Conservation (phyloP, 2,113 vertebrate genomes). For the Limanda limanda region DNA sequence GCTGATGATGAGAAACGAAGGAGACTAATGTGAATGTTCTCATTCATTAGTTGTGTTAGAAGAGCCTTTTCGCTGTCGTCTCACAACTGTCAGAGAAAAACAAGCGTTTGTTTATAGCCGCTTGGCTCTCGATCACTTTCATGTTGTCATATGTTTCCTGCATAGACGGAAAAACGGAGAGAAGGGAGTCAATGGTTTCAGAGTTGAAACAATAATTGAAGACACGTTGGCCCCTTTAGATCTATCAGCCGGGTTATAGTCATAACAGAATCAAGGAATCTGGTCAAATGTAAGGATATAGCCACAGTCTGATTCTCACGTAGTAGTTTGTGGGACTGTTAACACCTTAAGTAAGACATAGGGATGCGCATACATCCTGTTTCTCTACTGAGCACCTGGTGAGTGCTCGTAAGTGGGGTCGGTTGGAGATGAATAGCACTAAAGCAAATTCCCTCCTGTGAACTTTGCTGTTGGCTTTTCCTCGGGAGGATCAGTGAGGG, state of each 20-base stretch:
- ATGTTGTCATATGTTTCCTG: background rate
- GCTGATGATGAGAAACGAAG: background rate
- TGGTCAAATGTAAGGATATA: background rate
- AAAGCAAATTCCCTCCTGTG: slow-evolving; percentile 41
- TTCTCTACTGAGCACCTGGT: slow-evolving; percentile 1
- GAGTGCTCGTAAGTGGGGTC: slow-evolving; percentile 39
- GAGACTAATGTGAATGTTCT: background rate
- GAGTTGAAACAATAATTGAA: background rate
- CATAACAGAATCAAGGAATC: background rate
- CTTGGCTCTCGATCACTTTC: background rate
- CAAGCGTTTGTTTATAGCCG: background rate
- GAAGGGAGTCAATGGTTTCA: background rate
- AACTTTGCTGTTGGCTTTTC: slow-evolving; percentile 37
- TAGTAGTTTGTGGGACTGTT: background rate
- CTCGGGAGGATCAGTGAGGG: slow-evolving; percentile 6
- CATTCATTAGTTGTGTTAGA: background rate
- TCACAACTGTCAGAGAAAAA: background rate
- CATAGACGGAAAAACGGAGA: background rate
- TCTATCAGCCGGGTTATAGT: background rate
- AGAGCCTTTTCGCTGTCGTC: background rate
- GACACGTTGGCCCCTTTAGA: background rate
- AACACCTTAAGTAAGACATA: background rate
- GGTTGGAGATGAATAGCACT: slow-evolving; percentile 23
- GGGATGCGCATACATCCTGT: background rate
- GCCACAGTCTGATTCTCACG: too few relatives aligned